phyloP scores from a whole-genome alignment of 2,797 vertebrate genomes.

The Lindbergichthys nudifrons region DNA sequence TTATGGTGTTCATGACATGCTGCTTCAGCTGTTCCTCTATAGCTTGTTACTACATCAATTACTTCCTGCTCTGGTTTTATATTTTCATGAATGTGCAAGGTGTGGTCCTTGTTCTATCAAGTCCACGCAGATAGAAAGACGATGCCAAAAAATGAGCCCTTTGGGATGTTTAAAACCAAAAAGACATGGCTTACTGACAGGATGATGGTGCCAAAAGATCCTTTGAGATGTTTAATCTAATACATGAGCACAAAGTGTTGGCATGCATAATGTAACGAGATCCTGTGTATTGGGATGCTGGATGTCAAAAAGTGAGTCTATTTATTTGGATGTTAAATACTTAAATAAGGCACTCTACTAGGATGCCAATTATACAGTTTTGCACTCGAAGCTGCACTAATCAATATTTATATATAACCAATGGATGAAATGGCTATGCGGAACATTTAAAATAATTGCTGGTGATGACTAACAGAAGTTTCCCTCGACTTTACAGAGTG shows the following conservation, averaged over 20 bases:
- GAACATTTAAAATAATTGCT: not conserved
- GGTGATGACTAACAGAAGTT: not conserved
- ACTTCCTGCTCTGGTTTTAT: constrained; percentile 14
- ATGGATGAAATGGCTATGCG: not conserved
- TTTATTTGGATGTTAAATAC: constrained; percentile 13
- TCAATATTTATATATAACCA: not conserved
- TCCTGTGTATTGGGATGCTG: not conserved
- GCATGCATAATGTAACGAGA: not conserved
- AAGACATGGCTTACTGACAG: constrained; percentile 23
- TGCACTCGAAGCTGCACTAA: not conserved
- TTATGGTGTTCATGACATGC: constrained; percentile 40
- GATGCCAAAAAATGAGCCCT: constrained; percentile 15
- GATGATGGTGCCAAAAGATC: constrained; percentile 22
- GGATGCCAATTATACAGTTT: not conserved
- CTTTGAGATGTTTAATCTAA: constrained; percentile 36
- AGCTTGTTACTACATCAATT: constrained; percentile 12
- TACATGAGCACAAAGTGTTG: constrained; percentile 28
- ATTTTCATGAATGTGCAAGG: constrained; percentile 6
- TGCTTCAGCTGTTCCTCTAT: constrained; percentile 41
- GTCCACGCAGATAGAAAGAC: constrained; percentile 22
- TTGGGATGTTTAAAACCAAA: constrained; percentile 36
- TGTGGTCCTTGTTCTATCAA: constrained; percentile 28
- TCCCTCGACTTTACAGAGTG: not conserved
- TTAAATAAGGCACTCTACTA: not conserved
- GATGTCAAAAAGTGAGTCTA: constrained; percentile 4